Evolutionary conservation across 2,888 invertebrate genomes (phyloP).

Genomic region (Epistrophe eligans): DNA sequence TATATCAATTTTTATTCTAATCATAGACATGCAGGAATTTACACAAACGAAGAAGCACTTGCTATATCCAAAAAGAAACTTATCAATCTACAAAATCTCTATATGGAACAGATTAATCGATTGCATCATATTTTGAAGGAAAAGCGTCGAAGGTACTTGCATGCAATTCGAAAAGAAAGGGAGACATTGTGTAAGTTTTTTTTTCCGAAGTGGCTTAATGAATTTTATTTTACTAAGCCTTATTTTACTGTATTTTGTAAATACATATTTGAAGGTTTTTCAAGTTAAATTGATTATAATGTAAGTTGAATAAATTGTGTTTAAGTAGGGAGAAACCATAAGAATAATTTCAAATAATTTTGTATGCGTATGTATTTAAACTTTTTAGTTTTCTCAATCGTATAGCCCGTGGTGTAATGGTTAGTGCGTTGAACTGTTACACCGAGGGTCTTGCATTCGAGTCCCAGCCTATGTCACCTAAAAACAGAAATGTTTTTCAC

Average conservation of each 20-base stretch:
- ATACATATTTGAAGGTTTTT: not conserved
- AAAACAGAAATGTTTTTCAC: no score
- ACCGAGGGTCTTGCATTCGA: no score
- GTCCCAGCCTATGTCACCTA: no score
- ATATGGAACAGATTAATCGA: constrained; percentile 92
- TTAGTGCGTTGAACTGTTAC: no score
- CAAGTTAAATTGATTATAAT: not conserved
- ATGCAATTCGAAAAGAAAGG: constrained; percentile 89
- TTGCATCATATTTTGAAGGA: constrained; percentile 89
- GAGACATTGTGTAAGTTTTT: constrained; percentile 89
- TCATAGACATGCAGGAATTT: constrained; percentile 93
- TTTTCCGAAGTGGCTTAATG: not conserved
- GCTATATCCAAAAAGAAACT: constrained; percentile 90
- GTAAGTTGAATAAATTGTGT: not conserved
- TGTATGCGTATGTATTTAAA: no score
- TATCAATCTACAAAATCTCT: constrained; percentile 90
- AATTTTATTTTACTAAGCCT: not conserved
- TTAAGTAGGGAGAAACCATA: no score
- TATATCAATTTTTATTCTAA: constrained; percentile 30
- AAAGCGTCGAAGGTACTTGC: constrained; percentile 90
- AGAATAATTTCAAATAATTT: no score
- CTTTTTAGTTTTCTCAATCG: no score
- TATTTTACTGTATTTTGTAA: not conserved
- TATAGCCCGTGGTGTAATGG: no score
- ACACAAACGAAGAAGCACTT: constrained; percentile 94